phyloP scores from a whole-genome alignment of 2,113 vertebrate genomes.

The Bubo scandiacus region DNA sequence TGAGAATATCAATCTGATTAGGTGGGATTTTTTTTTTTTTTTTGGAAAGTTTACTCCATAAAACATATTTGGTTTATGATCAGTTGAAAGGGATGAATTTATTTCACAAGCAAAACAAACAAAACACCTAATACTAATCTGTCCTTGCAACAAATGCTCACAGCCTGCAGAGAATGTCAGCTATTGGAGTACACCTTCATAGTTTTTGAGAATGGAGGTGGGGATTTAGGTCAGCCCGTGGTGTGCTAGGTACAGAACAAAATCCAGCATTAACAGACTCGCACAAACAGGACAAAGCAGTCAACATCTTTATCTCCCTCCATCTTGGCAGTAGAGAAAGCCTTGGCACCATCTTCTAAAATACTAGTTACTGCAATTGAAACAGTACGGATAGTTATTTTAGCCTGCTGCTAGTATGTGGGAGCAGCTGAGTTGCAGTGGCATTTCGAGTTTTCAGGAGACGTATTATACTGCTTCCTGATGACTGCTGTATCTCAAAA shows the following conservation, averaged over 20 bases:
- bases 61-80: not conserved
- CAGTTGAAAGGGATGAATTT: not conserved
- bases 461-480: not conserved
- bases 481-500: not conserved
- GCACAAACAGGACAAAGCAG: not conserved
- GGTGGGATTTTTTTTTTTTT: not conserved
- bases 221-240: not conserved
- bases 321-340: not conserved
- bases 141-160: not conserved
- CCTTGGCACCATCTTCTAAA: not conserved
- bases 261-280: not conserved
- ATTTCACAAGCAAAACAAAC: not conserved
- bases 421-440: not conserved
- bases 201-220: not conserved
- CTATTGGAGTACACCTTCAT: fast-evolving
- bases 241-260: not conserved
- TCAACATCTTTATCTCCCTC: not conserved
- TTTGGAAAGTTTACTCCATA: not conserved
- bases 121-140: not conserved
- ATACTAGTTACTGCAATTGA: not conserved
- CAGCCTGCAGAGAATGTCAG: not conserved
- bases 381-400: not conserved
- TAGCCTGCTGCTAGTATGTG: not conserved
- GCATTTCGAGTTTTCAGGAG: not conserved
- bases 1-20: not conserved